phyloP scores from a whole-genome alignment of 2,113 vertebrate genomes.

The Perccottus glenii region DNA sequence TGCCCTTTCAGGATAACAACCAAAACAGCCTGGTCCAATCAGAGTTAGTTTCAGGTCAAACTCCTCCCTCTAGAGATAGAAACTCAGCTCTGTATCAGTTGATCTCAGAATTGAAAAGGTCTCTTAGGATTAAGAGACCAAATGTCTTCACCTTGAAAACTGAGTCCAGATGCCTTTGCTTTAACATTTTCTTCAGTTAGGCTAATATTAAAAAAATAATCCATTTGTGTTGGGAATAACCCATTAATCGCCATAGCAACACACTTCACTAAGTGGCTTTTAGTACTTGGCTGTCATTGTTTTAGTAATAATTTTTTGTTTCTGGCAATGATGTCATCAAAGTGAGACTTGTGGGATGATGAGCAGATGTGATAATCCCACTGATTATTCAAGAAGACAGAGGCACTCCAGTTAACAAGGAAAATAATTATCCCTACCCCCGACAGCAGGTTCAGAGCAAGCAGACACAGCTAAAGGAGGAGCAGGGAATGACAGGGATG shows the following conservation, averaged over 20 bases:
- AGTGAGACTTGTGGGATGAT: not conserved
- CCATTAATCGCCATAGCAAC: constrained; percentile 75
- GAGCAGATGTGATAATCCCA: constrained; percentile 40
- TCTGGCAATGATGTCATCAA: not conserved
- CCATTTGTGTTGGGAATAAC: constrained; percentile 72
- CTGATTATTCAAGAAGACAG: constrained; percentile 55
- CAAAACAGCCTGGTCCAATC: too few relatives aligned
- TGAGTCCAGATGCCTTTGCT: too few relatives aligned
- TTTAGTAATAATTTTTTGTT: too few relatives aligned
- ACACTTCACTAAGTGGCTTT: constrained; percentile 30
- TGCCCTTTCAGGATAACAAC: too few relatives aligned
- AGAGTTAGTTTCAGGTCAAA: too few relatives aligned
- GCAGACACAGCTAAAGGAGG: constrained; percentile 61
- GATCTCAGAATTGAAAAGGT: too few relatives aligned
- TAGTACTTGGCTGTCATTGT: too few relatives aligned
- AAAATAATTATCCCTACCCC: constrained; percentile 26
- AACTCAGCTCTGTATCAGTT: too few relatives aligned
- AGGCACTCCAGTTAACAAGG: constrained; percentile 62
- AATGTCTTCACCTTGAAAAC: too few relatives aligned
- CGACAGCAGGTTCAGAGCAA: constrained; percentile 38
- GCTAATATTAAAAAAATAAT: constrained; percentile 58
- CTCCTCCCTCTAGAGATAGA: too few relatives aligned
- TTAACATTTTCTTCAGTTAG: too few relatives aligned
- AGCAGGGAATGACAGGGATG: constrained; percentile 40
- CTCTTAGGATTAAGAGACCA: too few relatives aligned